These are phyloP conservation scores for Spialia ferax DNA, from an alignment of 2,888 invertebrate species.

Conservation along the genomic window DNA sequence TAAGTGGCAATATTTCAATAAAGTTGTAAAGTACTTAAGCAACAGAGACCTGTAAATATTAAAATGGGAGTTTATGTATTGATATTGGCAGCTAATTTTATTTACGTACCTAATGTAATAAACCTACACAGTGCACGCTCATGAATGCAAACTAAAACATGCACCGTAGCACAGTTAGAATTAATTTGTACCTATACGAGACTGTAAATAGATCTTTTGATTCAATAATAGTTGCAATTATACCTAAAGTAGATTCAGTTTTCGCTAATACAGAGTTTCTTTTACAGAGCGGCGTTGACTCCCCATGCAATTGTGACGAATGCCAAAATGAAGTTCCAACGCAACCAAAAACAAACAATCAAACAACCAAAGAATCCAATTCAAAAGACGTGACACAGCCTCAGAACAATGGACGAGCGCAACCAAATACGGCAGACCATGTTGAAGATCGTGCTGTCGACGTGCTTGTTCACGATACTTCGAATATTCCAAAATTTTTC, in stretches of 20 bases:
- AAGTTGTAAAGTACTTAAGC: background rate
- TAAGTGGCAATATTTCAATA: background rate
- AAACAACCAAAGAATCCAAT: slow-evolving; percentile 53
- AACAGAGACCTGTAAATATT: background rate
- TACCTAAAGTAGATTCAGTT: background rate
- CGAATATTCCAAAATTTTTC: slow-evolving; percentile 76
- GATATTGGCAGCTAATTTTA: background rate
- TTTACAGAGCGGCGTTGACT: slow-evolving; percentile 78
- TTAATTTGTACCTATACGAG: background rate
- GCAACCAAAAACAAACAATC: slow-evolving; percentile 48
- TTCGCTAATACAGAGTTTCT: slow-evolving; percentile 24
- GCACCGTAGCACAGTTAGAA: background rate
- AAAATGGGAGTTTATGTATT: background rate
- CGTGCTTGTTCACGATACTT: slow-evolving; percentile 79
- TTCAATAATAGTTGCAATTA: background rate
- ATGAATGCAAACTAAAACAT: background rate
- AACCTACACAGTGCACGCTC: background rate
- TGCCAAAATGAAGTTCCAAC: slow-evolving; percentile 64
- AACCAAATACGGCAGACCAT: slow-evolving; percentile 66
- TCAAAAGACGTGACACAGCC: slow-evolving; percentile 51
- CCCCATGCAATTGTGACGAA: slow-evolving; percentile 80
- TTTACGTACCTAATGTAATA: background rate
- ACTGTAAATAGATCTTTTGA: background rate
- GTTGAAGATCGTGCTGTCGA: slow-evolving; percentile 73
- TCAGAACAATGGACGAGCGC: slow-evolving; percentile 56